Conservation (phyloP, 1,140 invertebrate genomes). For the Potamilus streckersoni region DNA sequence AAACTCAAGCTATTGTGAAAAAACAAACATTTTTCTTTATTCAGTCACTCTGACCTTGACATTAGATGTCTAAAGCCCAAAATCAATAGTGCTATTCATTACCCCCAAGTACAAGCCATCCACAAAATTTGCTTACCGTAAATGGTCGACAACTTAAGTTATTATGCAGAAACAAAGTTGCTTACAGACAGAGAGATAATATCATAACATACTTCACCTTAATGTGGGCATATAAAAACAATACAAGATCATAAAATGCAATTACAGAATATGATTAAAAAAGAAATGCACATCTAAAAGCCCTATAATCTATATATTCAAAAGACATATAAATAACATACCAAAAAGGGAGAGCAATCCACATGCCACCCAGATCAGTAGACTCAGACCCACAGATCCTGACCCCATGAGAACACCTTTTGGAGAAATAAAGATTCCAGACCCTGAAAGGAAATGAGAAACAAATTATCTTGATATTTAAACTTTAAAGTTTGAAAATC, state of each 20-base stretch:
- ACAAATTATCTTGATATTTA: too few species aligned
- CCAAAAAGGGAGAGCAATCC: constrained; percentile 55
- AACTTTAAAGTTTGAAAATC: too few species aligned
- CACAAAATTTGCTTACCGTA: too few species aligned
- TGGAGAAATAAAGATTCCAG: constrained; percentile 96
- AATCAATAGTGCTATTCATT: too few species aligned
- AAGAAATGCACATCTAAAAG: constrained; percentile 13
- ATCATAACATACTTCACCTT: neutral
- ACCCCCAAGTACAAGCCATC: too few species aligned
- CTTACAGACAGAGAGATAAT: too few species aligned
- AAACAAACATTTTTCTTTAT: too few species aligned
- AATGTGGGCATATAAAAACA: neutral
- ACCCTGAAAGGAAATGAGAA: constrained; percentile 69
- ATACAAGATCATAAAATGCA: neutral
- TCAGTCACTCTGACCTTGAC: too few species aligned
- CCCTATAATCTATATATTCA: neutral
- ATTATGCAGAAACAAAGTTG: too few species aligned
- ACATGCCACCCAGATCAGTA: constrained; percentile 80
- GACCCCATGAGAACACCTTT: constrained; percentile 86
- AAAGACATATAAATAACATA: constrained; percentile 31
- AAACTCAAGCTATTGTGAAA: too few species aligned
- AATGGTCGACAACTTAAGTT: too few species aligned
- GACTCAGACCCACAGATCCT: constrained; percentile 84
- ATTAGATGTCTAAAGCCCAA: too few species aligned
- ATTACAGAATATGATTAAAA: constrained; percentile 1